A percentile compares a stretch with the other conserved stretches of the same genome.
Conservation (phyloP, 2,797 vertebrate genomes). For the Urophycis tenuis region DNA sequence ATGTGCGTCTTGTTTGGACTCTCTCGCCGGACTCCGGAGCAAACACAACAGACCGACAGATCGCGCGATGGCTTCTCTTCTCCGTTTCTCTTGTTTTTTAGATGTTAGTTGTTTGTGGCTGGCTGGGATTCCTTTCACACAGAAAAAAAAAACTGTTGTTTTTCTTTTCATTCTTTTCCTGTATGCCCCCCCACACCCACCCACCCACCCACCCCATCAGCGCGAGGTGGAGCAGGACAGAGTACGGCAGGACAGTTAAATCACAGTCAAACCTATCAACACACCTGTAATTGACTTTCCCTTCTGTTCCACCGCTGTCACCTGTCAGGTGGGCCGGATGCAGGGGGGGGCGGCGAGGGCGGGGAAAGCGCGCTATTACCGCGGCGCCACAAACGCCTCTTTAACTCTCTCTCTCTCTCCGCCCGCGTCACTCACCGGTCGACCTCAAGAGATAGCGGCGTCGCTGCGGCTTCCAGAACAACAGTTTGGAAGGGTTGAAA, state of each 20-base stretch:
- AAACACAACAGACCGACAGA: no score
- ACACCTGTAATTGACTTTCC: constrained; percentile 1
- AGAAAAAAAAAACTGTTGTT: background rate
- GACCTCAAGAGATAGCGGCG: background rate
- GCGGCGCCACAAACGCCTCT: background rate
- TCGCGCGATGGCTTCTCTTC: background rate
- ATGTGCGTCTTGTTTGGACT: background rate
- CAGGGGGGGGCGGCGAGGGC: no score
- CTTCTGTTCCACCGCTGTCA: background rate
- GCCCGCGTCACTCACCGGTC: background rate
- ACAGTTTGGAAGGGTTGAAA: background rate
- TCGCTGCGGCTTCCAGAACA: background rate
- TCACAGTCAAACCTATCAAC: constrained; percentile 1
- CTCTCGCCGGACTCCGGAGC: background rate
- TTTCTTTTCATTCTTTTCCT: background rate
- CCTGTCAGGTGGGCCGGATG: background rate
- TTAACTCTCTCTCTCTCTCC: background rate
- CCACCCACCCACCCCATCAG: background rate
- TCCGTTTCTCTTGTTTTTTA: background rate
- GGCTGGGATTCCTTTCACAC: background rate
- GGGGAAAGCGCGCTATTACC: background rate
- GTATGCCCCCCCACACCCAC: background rate
- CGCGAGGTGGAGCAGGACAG: background rate
- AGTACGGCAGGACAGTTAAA: background rate
- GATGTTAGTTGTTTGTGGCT: background rate